phyloP scores from a whole-genome alignment of 2,888 invertebrate species.

The Taphrorychus bicolor region DNA sequence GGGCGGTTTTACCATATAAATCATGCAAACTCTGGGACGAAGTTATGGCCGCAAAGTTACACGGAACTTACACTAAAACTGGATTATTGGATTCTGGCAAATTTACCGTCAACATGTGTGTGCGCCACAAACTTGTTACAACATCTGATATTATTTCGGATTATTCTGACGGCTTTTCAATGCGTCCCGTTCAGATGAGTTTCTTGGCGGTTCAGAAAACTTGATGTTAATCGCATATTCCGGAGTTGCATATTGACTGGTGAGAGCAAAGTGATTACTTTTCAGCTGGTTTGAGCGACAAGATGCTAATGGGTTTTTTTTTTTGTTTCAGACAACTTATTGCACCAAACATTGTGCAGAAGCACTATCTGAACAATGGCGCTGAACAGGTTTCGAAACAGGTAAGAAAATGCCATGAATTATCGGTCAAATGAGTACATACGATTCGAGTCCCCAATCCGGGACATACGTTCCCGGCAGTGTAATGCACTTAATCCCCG shows the following conservation, averaged over 20 bases:
- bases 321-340: slow-evolving; percentile 91
- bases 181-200: background rate
- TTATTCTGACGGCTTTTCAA: slow-evolving; percentile 1
- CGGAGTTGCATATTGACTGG: slow-evolving; percentile 16
- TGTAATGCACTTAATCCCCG: background rate
- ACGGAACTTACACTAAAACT: slow-evolving; percentile 25
- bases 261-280: too few relatives aligned
- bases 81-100: slow-evolving; percentile 24
- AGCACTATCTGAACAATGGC: slow-evolving; percentile 85
- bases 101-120: slow-evolving; percentile 21
- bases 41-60: slow-evolving; percentile 34
- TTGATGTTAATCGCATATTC: slow-evolving; percentile 1
- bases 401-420: too few relatives aligned
- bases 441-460: background rate
- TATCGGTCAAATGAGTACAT: too few relatives aligned
- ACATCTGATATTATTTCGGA: slow-evolving; percentile 9
- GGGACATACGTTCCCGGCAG: background rate
- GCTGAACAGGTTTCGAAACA: slow-evolving; percentile 84
- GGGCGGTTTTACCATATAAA: slow-evolving; percentile 28
- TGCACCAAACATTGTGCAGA: slow-evolving; percentile 91
- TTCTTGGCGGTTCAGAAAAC: background rate
- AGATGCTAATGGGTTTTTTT: too few relatives aligned
- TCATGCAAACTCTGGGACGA: slow-evolving; percentile 18
- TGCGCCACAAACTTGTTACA: slow-evolving; percentile 2
- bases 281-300: too few relatives aligned